A percentile compares a stretch with the other conserved stretches of the same genome.
Conservation (phyloP, 2,797 vertebrate genomes). For the Arvicola amphibius region DNA sequence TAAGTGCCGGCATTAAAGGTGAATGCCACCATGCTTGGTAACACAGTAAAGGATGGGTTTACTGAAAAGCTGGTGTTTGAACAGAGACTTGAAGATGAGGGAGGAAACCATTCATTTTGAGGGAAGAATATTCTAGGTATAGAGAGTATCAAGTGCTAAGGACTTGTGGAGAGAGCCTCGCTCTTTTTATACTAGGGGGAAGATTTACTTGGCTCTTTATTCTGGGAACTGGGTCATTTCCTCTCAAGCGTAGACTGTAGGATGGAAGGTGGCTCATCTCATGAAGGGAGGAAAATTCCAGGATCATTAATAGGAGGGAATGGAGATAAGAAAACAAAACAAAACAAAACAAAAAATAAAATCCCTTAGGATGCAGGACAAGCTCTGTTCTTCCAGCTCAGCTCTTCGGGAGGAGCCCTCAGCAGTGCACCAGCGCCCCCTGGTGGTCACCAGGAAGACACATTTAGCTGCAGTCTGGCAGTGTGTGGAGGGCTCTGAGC, state of each 20-base stretch:
- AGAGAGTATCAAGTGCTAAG: background rate
- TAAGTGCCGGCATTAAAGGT: background rate
- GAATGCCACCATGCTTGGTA: background rate
- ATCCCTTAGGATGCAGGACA: background rate
- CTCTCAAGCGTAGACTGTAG: background rate
- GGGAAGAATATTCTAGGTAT: background rate
- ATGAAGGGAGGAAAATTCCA: background rate
- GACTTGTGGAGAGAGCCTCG: background rate
- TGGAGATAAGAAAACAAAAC: background rate
- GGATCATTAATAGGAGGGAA: background rate
- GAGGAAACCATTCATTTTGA: background rate
- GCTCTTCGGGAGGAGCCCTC: background rate
- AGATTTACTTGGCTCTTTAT: background rate
- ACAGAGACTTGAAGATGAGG: background rate
- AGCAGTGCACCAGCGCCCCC: conserved; percentile 22
- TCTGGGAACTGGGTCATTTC: background rate
- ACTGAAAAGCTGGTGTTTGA: conserved; percentile 11
- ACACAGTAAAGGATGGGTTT: background rate
- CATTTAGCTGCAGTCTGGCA: rapidly evolving
- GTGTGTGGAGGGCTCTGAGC: rapidly evolving
- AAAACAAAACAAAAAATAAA: background rate
- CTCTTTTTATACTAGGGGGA: background rate
- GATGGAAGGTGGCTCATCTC: background rate
- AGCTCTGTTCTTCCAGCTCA: rapidly evolving
- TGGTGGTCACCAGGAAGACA: background rate